Conservation (phyloP, 2,888 invertebrate genomes). For the Balanococcus diminutus region DNA sequence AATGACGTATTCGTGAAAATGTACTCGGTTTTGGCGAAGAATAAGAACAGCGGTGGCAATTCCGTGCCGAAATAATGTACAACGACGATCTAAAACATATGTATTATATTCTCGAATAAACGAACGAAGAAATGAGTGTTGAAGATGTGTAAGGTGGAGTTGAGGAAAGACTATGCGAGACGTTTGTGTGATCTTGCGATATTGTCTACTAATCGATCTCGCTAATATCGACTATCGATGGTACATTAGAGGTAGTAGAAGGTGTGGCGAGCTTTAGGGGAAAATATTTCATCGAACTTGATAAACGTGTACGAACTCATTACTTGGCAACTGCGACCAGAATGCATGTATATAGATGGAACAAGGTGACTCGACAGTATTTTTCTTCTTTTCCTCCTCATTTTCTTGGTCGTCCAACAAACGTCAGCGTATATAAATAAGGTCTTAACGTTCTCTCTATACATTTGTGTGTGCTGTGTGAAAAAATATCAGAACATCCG, state of each 20-base stretch:
- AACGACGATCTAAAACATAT: neutral
- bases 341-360: neutral
- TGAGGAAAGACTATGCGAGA: neutral
- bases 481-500: too few species aligned
- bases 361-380: neutral
- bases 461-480: too few species aligned
- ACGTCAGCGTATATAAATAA: too few species aligned
- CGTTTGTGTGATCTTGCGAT: neutral
- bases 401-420: too few species aligned
- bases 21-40: too few species aligned
- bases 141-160: neutral
- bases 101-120: too few species aligned
- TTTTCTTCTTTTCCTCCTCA: neutral
- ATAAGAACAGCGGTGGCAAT: neutral
- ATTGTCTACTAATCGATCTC: neutral
- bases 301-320: neutral
- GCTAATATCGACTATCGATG: neutral
- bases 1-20: neutral
- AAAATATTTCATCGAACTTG: slow-evolving; percentile 8
- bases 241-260: neutral
- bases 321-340: neutral
- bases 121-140: too few species aligned
- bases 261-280: neutral
- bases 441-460: too few species aligned
- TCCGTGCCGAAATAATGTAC: neutral